A percentile compares a stretch with the other conserved stretches of the same genome.
These are phyloP conservation scores for Odontophorus gujanensis DNA, from an alignment of 2,113 vertebrate species.

Conservation along the genomic window DNA sequence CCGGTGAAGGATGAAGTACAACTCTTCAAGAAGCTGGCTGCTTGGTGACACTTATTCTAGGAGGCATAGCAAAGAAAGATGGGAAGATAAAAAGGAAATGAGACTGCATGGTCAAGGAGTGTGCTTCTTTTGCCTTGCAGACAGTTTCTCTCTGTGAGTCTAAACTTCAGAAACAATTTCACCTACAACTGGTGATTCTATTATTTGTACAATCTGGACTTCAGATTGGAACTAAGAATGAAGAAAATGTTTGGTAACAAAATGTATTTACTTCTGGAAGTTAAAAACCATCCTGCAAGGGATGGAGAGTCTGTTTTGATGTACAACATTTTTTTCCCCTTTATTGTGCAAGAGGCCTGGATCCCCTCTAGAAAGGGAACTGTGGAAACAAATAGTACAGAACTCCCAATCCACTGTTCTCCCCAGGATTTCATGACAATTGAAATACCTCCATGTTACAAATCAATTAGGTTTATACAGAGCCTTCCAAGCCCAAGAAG, in stretches of 20 bases:
- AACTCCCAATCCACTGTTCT: neutral
- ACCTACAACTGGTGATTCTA: neutral
- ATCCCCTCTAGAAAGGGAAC: neutral
- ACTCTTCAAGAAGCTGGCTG: neutral
- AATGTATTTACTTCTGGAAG: neutral
- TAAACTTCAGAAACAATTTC: neutral
- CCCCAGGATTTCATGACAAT: neutral
- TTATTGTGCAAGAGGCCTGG: neutral
- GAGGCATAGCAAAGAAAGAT: neutral
- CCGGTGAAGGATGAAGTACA: neutral
- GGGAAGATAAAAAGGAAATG: neutral
- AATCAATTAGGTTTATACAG: neutral
- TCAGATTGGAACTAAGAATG: neutral
- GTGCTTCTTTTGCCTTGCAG: neutral
- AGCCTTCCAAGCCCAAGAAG: neutral
- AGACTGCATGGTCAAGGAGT: neutral
- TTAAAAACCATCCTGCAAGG: neutral
- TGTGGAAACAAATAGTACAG: neutral
- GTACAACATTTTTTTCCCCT: neutral
- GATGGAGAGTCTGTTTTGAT: neutral
- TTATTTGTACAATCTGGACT: neutral
- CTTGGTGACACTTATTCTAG: neutral
- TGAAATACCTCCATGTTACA: neutral
- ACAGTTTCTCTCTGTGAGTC: neutral
- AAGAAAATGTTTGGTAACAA: neutral